These are phyloP conservation scores for Craniophora ligustri DNA, from an alignment of 2,888 invertebrate genomes.

Conservation along the genomic window DNA sequence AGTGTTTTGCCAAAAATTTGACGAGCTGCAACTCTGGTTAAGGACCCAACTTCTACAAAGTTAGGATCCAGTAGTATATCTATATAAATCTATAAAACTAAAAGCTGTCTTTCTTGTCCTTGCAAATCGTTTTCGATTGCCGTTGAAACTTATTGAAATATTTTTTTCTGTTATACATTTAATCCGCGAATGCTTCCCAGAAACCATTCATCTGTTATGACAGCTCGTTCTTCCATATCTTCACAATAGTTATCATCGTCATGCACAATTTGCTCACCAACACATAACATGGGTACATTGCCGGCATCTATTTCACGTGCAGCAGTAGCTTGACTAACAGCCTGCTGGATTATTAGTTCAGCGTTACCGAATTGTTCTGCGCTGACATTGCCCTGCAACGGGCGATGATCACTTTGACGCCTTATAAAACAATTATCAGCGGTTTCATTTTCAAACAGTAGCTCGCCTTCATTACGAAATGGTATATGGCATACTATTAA, in stretches of 20 bases:
- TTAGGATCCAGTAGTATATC: conserved; percentile 19
- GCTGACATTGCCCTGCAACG: background rate
- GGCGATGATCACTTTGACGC: conserved; percentile 6
- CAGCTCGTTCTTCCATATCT: background rate
- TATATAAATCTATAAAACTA: conserved; percentile 3
- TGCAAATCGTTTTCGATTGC: background rate
- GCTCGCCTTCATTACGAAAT: conserved; percentile 47
- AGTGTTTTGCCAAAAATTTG: conserved; percentile 49
- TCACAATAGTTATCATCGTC: conserved; percentile 1
- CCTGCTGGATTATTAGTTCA: conserved; percentile 1
- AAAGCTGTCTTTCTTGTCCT: background rate
- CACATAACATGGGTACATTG: background rate
- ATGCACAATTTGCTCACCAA: background rate
- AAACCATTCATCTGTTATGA: background rate
- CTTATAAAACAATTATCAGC: conserved; percentile 28
- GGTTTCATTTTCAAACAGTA: conserved; percentile 50
- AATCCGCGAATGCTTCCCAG: background rate
- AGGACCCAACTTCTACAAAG: conserved; percentile 39
- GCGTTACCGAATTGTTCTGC: conserved; percentile 4
- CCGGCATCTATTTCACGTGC: background rate
- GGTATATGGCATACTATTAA: conserved; percentile 55
- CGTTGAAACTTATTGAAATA: conserved; percentile 1
- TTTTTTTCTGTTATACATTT: background rate
- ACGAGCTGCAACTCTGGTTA: conserved; percentile 49
- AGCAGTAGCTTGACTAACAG: conserved; percentile 4